A percentile compares a stretch with the other conserved stretches of the same genome.
These are phyloP conservation scores for Myotis lucifugus DNA, from an alignment of 2,113 vertebrate genomes.

Conservation along the genomic window DNA sequence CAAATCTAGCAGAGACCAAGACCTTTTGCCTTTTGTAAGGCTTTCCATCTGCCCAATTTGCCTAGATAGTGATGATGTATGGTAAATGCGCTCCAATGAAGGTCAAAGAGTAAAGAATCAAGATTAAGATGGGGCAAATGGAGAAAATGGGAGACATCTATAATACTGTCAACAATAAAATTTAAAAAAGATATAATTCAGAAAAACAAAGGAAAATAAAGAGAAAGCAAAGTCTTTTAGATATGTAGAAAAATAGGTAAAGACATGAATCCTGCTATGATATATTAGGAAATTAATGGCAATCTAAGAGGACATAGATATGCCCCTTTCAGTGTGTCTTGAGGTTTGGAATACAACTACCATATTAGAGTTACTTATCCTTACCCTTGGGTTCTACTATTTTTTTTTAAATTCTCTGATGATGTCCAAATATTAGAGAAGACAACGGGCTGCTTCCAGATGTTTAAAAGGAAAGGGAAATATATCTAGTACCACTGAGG, in stretches of 20 bases:
- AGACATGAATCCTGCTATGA: background rate
- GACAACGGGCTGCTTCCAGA: background rate
- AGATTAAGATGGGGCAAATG: background rate
- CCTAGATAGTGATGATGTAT: background rate
- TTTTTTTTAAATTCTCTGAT: background rate
- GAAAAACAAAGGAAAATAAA: background rate
- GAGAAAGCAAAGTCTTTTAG: background rate
- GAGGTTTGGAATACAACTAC: background rate
- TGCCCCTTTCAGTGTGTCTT: background rate
- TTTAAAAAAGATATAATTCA: background rate
- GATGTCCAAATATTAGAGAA: background rate
- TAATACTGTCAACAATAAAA: too few relatives aligned
- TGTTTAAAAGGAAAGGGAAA: background rate
- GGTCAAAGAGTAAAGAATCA: conserved; percentile 43
- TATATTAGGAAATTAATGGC: background rate
- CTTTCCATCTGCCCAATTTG: background rate
- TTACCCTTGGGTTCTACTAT: background rate
- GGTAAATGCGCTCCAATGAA: background rate
- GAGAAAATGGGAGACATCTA: too few relatives aligned
- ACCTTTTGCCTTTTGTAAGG: background rate
- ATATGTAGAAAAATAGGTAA: background rate
- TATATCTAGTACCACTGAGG: background rate
- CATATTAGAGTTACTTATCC: background rate
- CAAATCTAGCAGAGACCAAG: background rate
- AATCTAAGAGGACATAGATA: background rate